phyloP scores from a whole-genome alignment of 2,888 invertebrate genomes.

The Palloptera scutellata region DNA sequence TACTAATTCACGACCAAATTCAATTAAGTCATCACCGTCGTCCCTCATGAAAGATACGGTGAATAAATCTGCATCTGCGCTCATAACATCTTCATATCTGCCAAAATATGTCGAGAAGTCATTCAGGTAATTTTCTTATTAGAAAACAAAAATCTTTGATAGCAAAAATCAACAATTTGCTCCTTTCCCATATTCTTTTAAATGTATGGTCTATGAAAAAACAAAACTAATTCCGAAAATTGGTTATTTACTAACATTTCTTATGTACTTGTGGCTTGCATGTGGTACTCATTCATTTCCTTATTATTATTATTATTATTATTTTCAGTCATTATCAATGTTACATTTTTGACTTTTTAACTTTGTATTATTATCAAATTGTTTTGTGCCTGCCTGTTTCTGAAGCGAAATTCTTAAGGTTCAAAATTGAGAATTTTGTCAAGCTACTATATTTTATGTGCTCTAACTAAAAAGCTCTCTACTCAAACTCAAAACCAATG shows the following conservation, averaged over 20 bases:
- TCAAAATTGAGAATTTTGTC: too few species aligned
- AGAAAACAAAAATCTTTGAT: conserved; percentile 25
- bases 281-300: too few species aligned
- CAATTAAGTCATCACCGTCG: conserved; percentile 30
- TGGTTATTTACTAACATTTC: too few species aligned
- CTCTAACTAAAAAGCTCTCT: too few species aligned
- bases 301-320: too few species aligned
- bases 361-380: conserved; percentile 11
- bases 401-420: too few species aligned
- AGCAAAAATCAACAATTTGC: conserved; percentile 38
- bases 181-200: conserved; percentile 30
- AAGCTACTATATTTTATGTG: too few species aligned
- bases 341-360: not conserved
- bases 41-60: conserved; percentile 29
- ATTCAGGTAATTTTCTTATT: conserved; percentile 62
- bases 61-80: conserved; percentile 23
- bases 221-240: not conserved
- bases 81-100: conserved; percentile 50
- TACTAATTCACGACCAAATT: conserved; percentile 15
- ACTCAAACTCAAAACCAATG: too few species aligned
- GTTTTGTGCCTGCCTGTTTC: conserved; percentile 18
- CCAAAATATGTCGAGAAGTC: conserved; percentile 65
- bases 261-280: too few species aligned
- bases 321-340: too few species aligned
- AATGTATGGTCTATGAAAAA: conserved; percentile 1